A percentile compares a stretch with the other conserved stretches of the same genome.
Conservation (phyloP, 2,888 invertebrate species). For the Cremastinae sp. region DNA sequence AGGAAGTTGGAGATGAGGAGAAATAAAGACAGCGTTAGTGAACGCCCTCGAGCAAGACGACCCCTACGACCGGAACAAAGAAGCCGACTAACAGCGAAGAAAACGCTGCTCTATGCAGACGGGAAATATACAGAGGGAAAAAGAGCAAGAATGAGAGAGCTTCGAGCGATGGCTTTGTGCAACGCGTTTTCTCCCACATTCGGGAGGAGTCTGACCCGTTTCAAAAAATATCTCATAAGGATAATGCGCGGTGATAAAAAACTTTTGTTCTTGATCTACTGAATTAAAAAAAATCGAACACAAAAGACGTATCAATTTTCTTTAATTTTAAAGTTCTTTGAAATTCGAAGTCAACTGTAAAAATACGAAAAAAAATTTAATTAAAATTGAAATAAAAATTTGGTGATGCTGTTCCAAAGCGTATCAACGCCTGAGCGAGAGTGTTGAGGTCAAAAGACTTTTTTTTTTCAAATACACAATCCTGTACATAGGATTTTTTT, state of each 20-base stretch:
- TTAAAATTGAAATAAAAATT: too few species aligned
- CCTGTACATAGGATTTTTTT: slow-evolving; percentile 3
- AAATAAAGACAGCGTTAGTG: slow-evolving; percentile 15
- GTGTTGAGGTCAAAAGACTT: too few species aligned
- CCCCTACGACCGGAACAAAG: slow-evolving; percentile 67
- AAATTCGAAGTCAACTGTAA: too few species aligned
- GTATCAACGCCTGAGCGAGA: too few species aligned
- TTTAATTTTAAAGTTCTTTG: too few species aligned
- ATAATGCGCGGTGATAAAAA: too few species aligned
- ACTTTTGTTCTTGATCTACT: too few species aligned
- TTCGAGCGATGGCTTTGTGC: slow-evolving; percentile 40
- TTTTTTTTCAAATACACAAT: too few species aligned
- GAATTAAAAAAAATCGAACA: too few species aligned
- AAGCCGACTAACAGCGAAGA: slow-evolving; percentile 61
- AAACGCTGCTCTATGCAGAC: slow-evolving; percentile 60
- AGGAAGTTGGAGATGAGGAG: slow-evolving; percentile 19
- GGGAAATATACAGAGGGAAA: neutral
- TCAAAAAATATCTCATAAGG: neutral
- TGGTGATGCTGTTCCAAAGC: too few species aligned
- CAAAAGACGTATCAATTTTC: too few species aligned
- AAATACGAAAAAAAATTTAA: too few species aligned
- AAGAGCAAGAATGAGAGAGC: slow-evolving; percentile 10
- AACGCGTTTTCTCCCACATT: slow-evolving; percentile 2
- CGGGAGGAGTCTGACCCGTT: slow-evolving; percentile 7
- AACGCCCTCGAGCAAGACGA: slow-evolving; percentile 68